Conservation (phyloP, 2,797 vertebrate genomes). For the Karalla daura region DNA sequence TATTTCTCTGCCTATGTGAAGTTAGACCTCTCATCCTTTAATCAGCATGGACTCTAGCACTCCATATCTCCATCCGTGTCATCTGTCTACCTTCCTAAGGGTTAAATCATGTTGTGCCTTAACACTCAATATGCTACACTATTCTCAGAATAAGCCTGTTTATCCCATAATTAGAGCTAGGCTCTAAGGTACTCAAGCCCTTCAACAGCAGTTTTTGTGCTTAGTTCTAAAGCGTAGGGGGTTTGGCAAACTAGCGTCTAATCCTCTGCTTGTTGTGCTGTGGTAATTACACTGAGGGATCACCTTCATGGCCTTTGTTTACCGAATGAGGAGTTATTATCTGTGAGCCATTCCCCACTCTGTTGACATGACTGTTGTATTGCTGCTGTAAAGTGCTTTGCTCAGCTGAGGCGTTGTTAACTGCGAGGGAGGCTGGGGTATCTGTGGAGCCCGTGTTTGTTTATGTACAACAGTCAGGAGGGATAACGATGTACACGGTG, state of each 20-base stretch:
- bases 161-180: constrained; percentile 81
- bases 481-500: constrained; percentile 41
- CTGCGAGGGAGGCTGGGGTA: constrained; percentile 40
- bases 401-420: constrained; percentile 70
- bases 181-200: constrained; percentile 73
- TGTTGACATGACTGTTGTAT: constrained; percentile 62
- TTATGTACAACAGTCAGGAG: constrained; percentile 47
- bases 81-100: constrained; percentile 36
- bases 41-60: constrained; percentile 35
- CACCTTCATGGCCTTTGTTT: constrained; percentile 61
- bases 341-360: constrained; percentile 52
- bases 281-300: constrained; percentile 70
- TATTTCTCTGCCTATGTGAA: neutral
- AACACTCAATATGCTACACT: constrained; percentile 62
- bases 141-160: constrained; percentile 79
- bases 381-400: constrained; percentile 57
- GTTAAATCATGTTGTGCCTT: constrained; percentile 66
- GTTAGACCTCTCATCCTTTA: constrained; percentile 4
- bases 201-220: constrained; percentile 70
- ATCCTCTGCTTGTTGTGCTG: constrained; percentile 66
- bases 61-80: constrained; percentile 33
- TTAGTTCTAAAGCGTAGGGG: constrained; percentile 53
- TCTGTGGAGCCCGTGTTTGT: constrained; percentile 62
- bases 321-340: constrained; percentile 62
- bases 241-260: constrained; percentile 62